phyloP scores from a whole-genome alignment of 2,888 invertebrate species.

The Cistogaster globosa region DNA sequence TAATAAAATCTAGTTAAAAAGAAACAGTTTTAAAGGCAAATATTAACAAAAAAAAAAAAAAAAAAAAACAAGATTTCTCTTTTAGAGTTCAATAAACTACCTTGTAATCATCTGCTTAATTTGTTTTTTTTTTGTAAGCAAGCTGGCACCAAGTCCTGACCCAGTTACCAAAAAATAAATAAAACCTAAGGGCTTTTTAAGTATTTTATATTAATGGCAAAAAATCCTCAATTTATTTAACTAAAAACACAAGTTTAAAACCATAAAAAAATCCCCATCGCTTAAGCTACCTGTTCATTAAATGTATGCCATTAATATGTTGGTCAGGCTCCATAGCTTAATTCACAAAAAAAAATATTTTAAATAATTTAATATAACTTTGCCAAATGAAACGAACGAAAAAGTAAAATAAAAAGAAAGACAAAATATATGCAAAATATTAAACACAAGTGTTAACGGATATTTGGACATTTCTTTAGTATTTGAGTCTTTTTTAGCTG shows the following conservation, averaged over 20 bases:
- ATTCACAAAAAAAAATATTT: slow-evolving; percentile 46
- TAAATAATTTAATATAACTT: slow-evolving; percentile 40
- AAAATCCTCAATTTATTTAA: slow-evolving; percentile 36
- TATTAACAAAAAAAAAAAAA: no score
- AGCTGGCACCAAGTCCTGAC: slow-evolving; percentile 47
- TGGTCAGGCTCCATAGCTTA: slow-evolving; percentile 64
- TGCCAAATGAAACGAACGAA: slow-evolving; percentile 42
- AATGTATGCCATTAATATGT: slow-evolving; percentile 70
- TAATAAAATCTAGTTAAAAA: slow-evolving; percentile 29
- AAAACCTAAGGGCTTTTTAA: slow-evolving; percentile 33
- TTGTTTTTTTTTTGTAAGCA: background rate
- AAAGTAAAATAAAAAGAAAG: slow-evolving; percentile 10
- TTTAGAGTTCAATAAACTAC: slow-evolving; percentile 41
- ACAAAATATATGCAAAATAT: slow-evolving; percentile 47
- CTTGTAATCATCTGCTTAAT: slow-evolving; percentile 36
- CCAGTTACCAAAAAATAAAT: slow-evolving; percentile 28
- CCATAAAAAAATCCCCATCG: slow-evolving; percentile 35
- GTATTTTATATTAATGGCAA: background rate
- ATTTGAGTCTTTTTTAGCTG: slow-evolving; percentile 39
- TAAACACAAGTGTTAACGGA: slow-evolving; percentile 56
- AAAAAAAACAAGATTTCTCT: slow-evolving; percentile 33
- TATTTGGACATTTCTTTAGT: slow-evolving; percentile 63
- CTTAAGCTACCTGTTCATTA: slow-evolving; percentile 51
- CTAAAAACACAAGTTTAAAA: background rate
- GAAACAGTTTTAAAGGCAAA: slow-evolving; percentile 13